Conservation (phyloP, 2,888 invertebrate species). For the Mongoloraphidia duomilia region DNA sequence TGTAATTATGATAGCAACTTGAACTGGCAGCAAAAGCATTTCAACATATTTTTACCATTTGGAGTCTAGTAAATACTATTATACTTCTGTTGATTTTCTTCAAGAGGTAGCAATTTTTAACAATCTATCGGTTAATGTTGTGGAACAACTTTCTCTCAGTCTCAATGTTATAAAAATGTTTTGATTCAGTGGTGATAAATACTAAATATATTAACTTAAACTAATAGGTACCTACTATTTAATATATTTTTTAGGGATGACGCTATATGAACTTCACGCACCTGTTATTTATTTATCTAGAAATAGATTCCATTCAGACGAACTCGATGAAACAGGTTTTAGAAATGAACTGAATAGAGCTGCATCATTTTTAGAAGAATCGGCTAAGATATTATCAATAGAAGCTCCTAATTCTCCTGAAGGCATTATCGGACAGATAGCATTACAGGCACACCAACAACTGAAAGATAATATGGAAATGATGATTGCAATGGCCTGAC, state of each 20-base stretch:
- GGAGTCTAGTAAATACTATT: too few species aligned
- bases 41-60: too few species aligned
- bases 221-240: neutral
- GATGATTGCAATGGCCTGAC: conserved; percentile 13
- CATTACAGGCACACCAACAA: conserved; percentile 33
- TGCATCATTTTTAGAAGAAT: conserved; percentile 44
- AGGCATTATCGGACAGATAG: conserved; percentile 46
- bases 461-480: conserved; percentile 24
- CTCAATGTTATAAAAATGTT: neutral
- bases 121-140: too few species aligned
- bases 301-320: conserved; percentile 42
- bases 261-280: conserved; percentile 68
- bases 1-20: too few species aligned
- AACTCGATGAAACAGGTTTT: conserved; percentile 42
- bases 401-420: conserved; percentile 53
- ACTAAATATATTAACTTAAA: neutral
- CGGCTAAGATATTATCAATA: conserved; percentile 46
- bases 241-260: conserved; percentile 38
- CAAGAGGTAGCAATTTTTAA: too few species aligned
- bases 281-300: conserved; percentile 58
- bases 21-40: too few species aligned
- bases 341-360: conserved; percentile 50
- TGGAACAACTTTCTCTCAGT: too few species aligned
- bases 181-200: neutral
- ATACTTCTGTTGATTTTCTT: too few species aligned